Evolutionary conservation across 1,140 invertebrate species (phyloP), one percentile per base, ranked within the genome.

Genomic region (Conus betulinus): DNA sequence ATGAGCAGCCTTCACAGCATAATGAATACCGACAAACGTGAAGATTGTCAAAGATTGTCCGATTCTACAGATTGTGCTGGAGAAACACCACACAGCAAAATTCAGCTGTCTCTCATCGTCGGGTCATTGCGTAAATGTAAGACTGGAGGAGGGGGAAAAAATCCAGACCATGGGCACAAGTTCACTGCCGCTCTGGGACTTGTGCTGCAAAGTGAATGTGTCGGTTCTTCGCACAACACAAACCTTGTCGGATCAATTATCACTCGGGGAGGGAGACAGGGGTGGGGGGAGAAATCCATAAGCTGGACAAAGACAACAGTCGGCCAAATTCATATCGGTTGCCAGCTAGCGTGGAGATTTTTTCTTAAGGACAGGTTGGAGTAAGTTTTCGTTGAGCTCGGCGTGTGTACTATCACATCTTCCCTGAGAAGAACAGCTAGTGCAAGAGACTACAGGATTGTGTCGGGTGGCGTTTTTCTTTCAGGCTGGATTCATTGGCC

Each of bases 401-500:
- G 67, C 52, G 39, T 53, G 39, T 53, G 23, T 67, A 39, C 85
- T 87, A 78, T 78, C 79, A 81, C 79, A 81, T 81, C n/a, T 74
- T 87, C 85, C 85, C 85, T 87, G 85, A 87, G 85, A 87, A 87
- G 71, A 57, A 74, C 53, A 51, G 11, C 84, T 85, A 81, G 79
- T 81, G 79, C 79, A 81, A 81, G 79, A 51, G 39, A 81, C 51
- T 81, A 81, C 79, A 53, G 79, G 79, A 81, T 71, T 71, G 11
- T 23, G 20, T 71, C 15, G 11, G 67, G 67, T n/a, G 67, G 67
- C 67, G 20, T 13, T 20, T 20, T 20, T n/a, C 11, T 39, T 71
- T 20, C 67, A 71, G 67, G 67, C 67, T 7, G 11, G 67, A n/a
- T n/a, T 7, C 23, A 11, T 7, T 71, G 67, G 39, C 39, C 67